A percentile compares a stretch with the other conserved stretches of the same genome.
phyloP scores from a whole-genome alignment of 2,797 vertebrate genomes.

The Hippopotamyrus pictus region DNA sequence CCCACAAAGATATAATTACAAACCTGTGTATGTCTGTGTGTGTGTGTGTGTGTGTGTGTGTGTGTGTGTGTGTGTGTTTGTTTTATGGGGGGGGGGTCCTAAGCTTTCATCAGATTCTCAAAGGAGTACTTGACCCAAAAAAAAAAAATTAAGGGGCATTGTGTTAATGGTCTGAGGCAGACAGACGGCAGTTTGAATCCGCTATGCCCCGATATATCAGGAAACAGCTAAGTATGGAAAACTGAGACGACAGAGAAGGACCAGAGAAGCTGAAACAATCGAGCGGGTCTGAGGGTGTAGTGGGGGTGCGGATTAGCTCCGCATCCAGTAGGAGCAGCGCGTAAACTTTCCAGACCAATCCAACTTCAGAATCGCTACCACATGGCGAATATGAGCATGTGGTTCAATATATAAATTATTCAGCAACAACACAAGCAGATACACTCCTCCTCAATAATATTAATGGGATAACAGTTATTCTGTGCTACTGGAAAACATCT shows the following conservation, averaged over 20 bases:
- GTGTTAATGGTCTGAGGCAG: background rate
- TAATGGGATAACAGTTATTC: constrained; percentile 7
- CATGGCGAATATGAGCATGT: background rate
- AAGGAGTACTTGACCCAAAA: constrained; percentile 4
- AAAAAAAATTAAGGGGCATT: background rate
- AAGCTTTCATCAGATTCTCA: constrained; percentile 1
- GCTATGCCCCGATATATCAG: background rate
- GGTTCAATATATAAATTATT: constrained; percentile 3
- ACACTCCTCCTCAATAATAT: background rate
- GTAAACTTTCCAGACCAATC: background rate
- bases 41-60: background rate
- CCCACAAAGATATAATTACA: background rate
- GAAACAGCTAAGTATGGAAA: background rate
- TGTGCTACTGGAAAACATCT: constrained; percentile 7
- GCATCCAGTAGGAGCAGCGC: background rate
- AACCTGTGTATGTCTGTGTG: background rate
- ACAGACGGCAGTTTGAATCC: background rate
- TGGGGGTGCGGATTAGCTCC: background rate
- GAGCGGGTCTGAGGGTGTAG: background rate
- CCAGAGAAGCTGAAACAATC: background rate
- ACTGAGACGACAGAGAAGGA: background rate
- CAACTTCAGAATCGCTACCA: background rate
- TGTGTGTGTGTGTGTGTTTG: background rate
- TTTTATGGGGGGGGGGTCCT: background rate
- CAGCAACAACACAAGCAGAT: background rate